Base-by-base conservation (phyloP, 2,797 vertebrate genomes). In the Danionella dracula region DNA sequence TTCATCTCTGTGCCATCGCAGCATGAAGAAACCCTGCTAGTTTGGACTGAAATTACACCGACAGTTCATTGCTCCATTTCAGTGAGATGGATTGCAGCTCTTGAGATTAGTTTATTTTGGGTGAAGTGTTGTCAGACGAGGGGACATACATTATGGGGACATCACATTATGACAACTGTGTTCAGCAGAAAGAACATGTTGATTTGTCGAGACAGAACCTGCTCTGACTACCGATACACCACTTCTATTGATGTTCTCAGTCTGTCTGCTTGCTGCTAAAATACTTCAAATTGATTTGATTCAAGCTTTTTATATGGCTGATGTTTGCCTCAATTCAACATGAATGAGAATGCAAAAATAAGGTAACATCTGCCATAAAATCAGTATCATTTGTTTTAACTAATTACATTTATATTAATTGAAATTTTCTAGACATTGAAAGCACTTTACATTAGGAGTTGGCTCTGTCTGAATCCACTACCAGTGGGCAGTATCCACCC, bases 61-160 rank as follows among this genome's bases (percentile, higher is more conserved):
- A 58, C 63, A 45, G 46, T 60, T 70, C 61, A 63, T 65, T 70
- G 68, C 71, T 60, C 53, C 31, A 59, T 64, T 76, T 70, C 71
- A 64, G 42, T n/a, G 42, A 71, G 68, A 76, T 68, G 54, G 67
- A 76, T 71, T 56, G 34, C 8, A 42, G 54, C 71, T 68, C 49
- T 34, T 65, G 74, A 53, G 71, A 32, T 68, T 19, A 20, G 74
- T 55, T 41, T 63, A 60, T 73, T 70, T 73, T 62, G 59, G 66
- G 45, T 45, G 62, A 76, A 70, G 65, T 63, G 51, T 63, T 72
- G 64, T 72, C 44, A 56, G 64, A 56, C 41, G 57, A 68, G 45
- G 45, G 42, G 35, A 16, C 55, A 68, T 32, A 71, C 38, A 68
- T 73, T 32, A 67, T 15, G 11, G 56, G 68, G 54, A 58, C 63